Evolutionary conservation across 1,140 invertebrate species (phyloP).

Genomic region (Cydia strobilella): DNA sequence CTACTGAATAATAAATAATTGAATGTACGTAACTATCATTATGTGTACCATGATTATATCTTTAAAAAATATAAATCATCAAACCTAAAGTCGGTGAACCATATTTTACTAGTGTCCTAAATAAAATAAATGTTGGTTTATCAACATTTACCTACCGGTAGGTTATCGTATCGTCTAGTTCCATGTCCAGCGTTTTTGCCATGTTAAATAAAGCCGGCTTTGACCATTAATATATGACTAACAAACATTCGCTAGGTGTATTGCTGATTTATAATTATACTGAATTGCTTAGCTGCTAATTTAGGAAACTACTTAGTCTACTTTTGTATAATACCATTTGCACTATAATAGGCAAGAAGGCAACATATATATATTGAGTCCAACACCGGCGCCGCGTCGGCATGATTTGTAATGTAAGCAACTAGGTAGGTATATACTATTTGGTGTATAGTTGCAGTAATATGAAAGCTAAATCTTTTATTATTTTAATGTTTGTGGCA

Average conservation of each 20-base stretch:
- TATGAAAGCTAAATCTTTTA: neutral
- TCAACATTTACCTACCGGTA: constrained; percentile 26
- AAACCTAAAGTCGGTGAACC: neutral
- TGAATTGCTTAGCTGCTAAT: neutral
- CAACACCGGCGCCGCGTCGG: neutral
- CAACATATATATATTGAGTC: neutral
- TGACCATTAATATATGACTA: neutral
- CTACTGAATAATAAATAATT: no score
- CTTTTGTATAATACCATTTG: neutral
- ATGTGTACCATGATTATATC: neutral
- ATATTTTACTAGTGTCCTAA: constrained; percentile 17
- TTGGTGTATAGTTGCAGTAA: neutral
- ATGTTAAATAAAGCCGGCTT: constrained; percentile 1
- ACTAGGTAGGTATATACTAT: neutral
- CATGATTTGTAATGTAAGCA: constrained; percentile 6
- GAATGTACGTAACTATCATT: neutral
- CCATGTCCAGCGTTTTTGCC: constrained; percentile 7
- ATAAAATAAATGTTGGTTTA: constrained; percentile 25
- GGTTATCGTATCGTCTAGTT: constrained; percentile 24
- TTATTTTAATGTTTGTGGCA: neutral
- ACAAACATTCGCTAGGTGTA: neutral
- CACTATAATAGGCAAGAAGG: neutral
- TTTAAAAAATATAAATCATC: neutral
- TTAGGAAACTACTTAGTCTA: neutral
- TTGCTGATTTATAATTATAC: neutral